These are phyloP conservation scores for Octodonta nipae DNA, from an alignment of 2,888 invertebrate genomes.

Conservation along the genomic window DNA sequence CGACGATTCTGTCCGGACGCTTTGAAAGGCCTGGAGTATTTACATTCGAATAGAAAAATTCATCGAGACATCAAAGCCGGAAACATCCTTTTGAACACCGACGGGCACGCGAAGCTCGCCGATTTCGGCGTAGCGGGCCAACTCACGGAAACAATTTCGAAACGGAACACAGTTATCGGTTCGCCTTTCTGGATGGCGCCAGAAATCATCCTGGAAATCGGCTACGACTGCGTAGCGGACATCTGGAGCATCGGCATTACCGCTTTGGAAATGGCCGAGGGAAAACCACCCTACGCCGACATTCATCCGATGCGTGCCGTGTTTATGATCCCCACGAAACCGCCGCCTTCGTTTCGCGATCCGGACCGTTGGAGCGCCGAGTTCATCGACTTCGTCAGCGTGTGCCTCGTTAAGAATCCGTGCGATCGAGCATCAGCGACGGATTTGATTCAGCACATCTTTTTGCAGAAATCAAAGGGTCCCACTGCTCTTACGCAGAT, in stretches of 20 bases:
- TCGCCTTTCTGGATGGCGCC: slow-evolving; percentile 99
- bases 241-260: slow-evolving; percentile 98
- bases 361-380: slow-evolving; percentile 93
- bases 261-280: slow-evolving; percentile 98
- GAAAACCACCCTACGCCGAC: slow-evolving; percentile 93
- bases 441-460: slow-evolving; percentile 76
- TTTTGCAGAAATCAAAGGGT: slow-evolving; percentile 61
- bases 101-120: slow-evolving; percentile 95
- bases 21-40: slow-evolving; percentile 22
- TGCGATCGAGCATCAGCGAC: slow-evolving; percentile 88
- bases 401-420: slow-evolving; percentile 83
- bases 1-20: slow-evolving; percentile 22
- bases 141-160: slow-evolving; percentile 55
- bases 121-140: slow-evolving; percentile 99
- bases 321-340: slow-evolving; percentile 99
- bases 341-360: slow-evolving; percentile 93
- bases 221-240: slow-evolving; percentile 97
- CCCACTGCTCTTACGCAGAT: slow-evolving; percentile 75
- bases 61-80: slow-evolving; percentile 56
- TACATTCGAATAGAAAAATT: slow-evolving; percentile 23
- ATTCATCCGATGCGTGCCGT: slow-evolving; percentile 92
- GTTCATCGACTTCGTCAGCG: slow-evolving; percentile 94
- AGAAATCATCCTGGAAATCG: slow-evolving; percentile 96
- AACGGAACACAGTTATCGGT: slow-evolving; percentile 40
- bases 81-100: slow-evolving; percentile 92